Percentiles rank a stretch among this genome's conserved stretches.
Conservation (phyloP, 53 echinoderm and acorn worm species). For the Mesocentrotus franciscanus region DNA sequence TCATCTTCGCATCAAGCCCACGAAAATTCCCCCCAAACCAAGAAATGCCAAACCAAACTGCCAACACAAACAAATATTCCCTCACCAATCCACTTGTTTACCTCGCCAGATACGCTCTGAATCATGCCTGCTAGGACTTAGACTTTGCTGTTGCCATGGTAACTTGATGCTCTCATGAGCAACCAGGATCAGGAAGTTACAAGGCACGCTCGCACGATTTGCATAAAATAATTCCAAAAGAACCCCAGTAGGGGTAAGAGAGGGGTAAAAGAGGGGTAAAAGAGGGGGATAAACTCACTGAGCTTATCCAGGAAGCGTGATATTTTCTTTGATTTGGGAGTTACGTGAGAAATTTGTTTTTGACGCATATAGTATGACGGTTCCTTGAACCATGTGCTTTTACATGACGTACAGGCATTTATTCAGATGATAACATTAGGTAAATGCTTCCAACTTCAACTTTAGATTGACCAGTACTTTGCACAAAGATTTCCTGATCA, state of each 20-base stretch:
- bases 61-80: conserved; percentile 41
- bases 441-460: not conserved
- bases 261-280: not conserved
- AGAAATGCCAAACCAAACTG: conserved; percentile 28
- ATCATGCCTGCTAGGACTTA: not conserved
- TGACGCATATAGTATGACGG: not conserved
- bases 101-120: conserved; percentile 6
- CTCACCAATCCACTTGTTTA: conserved; percentile 26
- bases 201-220: not conserved
- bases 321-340: conserved; percentile 10
- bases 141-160: not conserved
- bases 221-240: not conserved
- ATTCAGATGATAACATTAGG: not conserved
- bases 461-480: not conserved
- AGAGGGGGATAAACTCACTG: conserved; percentile 3
- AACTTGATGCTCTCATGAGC: conserved; percentile 28
- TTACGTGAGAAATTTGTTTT: conserved; percentile 26
- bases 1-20: conserved; percentile 23
- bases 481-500: not conserved
- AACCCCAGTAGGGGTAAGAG: not conserved
- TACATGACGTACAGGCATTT: not conserved
- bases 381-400: not conserved
- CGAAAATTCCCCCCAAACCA: not conserved
- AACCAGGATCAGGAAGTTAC: not conserved
- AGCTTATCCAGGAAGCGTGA: conserved; percentile 22